Evolutionary conservation across 2,113 vertebrate species (phyloP), one percentile per base, ranked within the genome.

Genomic region (Scomber scombrus): DNA sequence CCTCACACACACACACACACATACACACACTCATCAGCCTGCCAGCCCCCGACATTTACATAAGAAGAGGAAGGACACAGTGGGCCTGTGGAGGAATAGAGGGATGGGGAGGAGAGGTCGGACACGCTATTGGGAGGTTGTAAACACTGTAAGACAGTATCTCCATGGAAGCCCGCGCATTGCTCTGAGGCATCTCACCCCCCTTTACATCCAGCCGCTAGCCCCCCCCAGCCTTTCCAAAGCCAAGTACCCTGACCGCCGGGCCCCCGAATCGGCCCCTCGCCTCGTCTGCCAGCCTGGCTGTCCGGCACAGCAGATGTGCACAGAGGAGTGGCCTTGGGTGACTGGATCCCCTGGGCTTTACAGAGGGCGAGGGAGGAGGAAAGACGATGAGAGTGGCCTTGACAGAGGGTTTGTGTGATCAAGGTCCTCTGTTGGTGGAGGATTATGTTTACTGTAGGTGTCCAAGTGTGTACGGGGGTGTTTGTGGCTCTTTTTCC

Each of bases 111-210:
- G 87, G 87, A 86, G 90, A 89, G 90, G 86, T 82, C 23, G 74
- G 85, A 90, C 88, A 83, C 80, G 80, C 85, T 86, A 88, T 85
- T 89, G 85, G 85, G 86, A 85, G 88, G 90, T 78, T 93, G 92
- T 94, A 94, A 94, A 95, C 93, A 92, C 90, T 94, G 93, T 91
- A 93, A 92, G 88, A 88, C 93, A 91, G 89, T 92, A 93, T 95
- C 91, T 83, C 93, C 94, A 95, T 95, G 93, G 92, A 93, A 92
- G 92, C 91, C 84, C 19, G 79, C 31, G 74, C 86, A 81, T 82
- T 82, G 78, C 93, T 88, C 89, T 73, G 80, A 92, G 90, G 94
- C 93, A 95, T 95, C 91, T 85, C 85, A 75, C 83, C 60, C 81
- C 71, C 75, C 72, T 19, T 49, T 26, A 71, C 66, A 58, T 86